Evolutionary conservation across 23 tunicate species (phyloP), one percentile per base, ranked within the genome.

Genomic region (Ciona savignyi): DNA sequence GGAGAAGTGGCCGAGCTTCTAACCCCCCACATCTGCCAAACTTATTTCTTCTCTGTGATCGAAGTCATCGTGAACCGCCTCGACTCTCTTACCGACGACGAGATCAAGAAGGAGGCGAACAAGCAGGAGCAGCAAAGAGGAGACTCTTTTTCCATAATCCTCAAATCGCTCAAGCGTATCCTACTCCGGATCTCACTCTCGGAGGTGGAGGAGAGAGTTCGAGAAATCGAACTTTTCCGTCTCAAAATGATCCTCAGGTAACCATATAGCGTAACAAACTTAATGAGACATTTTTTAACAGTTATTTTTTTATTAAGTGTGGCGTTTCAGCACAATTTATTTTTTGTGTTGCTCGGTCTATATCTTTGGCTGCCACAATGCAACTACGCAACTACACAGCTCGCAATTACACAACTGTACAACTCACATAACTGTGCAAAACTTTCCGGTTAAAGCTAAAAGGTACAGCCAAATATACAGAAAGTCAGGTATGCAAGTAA

Each of bases 121-220:
- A 42, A 42, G 56, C 56, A 42, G 56, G 56, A 42, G 56, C 56
- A 42, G 15, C 56, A 42, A 42, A 42, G 56, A 42, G 56, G 56
- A 42, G 56, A 42, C 56, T 42, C 56, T 15, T 42, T 42, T 15
- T 42, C 56, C 56, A 42, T 42, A 9, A 42, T 42, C 15, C 56
- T 42, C 56, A 42, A 42, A 42, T 42, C 56, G 15, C 56, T 42
- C 56, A 42, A 42, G 56, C 56, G 56, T 9, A 42, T 42, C 56
- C 56, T 42, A 42, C 56, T 42, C 56, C 56, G 56, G 56, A 42
- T 42, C 56, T 42, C 56, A 42, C 56, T 42, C 9, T 6, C 9
- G 9, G 56, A 42, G 56, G 56, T 42, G 15, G 56, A 42, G 56
- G 56, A 42, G 56, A 42, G 15, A 42, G 56, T 42, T 9, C 9